Evolutionary conservation across 2,113 vertebrate species (phyloP).

Genomic region (Albula glossodonta): DNA sequence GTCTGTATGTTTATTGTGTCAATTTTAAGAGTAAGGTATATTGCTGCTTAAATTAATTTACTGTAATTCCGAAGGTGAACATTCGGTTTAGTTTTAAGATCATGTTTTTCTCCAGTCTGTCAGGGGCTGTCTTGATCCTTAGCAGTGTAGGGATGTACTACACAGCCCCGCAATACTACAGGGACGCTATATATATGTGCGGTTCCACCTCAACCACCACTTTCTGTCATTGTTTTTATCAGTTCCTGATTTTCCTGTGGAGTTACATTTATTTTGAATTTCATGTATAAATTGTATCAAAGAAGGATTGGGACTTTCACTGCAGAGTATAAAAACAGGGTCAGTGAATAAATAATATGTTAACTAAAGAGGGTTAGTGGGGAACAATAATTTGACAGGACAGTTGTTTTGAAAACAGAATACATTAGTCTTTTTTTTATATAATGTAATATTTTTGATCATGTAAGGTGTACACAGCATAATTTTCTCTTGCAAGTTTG

Average conservation of each 20-base stretch:
- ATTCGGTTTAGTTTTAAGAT: neutral
- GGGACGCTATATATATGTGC: too few species aligned
- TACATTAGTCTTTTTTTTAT: neutral
- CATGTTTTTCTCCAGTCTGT: neutral
- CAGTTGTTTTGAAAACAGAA: neutral
- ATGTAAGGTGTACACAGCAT: neutral
- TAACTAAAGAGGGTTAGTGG: neutral
- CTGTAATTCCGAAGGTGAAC: too few species aligned
- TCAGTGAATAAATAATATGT: neutral
- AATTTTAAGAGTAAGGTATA: neutral
- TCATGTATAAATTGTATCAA: neutral
- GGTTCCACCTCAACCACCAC: too few species aligned
- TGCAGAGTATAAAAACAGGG: neutral
- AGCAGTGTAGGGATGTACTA: neutral
- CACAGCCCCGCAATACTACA: neutral
- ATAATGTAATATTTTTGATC: neutral
- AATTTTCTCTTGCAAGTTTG: too few species aligned
- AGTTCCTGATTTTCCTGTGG: neutral
- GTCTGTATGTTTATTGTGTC: neutral
- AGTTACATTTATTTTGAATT: neutral
- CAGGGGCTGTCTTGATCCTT: neutral
- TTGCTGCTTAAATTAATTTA: neutral
- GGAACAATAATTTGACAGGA: neutral
- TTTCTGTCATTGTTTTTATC: too few species aligned
- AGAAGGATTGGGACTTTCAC: neutral